A percentile compares a stretch with the other conserved stretches of the same genome.
Evolutionary conservation across 2,113 vertebrate species (phyloP).

Genomic region (Monarcha castaneiventris): DNA sequence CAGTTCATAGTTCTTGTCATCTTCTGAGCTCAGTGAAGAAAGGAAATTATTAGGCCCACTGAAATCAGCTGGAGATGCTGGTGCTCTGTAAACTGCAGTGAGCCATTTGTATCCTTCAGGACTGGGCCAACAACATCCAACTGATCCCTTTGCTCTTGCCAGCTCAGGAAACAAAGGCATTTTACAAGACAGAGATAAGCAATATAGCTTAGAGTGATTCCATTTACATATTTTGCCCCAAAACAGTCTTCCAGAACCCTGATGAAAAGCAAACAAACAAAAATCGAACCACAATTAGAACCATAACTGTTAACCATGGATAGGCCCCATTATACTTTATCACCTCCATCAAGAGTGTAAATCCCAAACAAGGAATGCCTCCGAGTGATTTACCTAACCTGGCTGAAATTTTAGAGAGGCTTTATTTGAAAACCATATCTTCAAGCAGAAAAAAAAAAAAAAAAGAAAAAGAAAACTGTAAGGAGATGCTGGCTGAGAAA

Average conservation of each 20-base stretch:
- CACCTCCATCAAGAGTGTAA: neutral
- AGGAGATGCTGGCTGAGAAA: conserved; percentile 14
- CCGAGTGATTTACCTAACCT: neutral
- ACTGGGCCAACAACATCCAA: neutral
- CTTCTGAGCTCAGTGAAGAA: neutral
- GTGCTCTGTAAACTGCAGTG: neutral
- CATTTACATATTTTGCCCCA: neutral
- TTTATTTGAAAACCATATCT: neutral
- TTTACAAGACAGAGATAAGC: neutral
- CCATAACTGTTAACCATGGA: neutral
- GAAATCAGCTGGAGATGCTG: neutral
- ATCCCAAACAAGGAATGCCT: neutral
- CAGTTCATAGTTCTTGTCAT: neutral
- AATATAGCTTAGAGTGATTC: neutral
- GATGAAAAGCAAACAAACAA: conserved; percentile 18
- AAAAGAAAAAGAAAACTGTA: neutral
- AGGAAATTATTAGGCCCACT: neutral
- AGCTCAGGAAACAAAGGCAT: neutral
- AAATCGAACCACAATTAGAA: neutral
- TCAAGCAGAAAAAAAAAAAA: neutral
- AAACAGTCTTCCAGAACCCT: neutral
- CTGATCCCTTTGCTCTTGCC: neutral
- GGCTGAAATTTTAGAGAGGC: neutral
- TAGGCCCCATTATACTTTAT: neutral
- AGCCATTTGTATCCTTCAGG: neutral